phyloP scores from a whole-genome alignment of 1,140 invertebrate species.

The Aphis craccivora region DNA sequence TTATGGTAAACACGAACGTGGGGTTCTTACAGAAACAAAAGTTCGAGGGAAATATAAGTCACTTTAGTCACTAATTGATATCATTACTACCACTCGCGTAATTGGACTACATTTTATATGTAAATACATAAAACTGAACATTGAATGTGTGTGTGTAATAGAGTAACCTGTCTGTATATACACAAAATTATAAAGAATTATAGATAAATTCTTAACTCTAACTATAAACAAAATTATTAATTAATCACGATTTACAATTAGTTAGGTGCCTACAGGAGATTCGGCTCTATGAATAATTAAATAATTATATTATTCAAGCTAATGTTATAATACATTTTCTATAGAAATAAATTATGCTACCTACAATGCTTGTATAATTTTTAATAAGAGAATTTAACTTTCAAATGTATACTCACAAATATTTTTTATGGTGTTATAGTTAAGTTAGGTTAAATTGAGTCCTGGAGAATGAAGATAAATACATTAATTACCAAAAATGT shows the following conservation, averaged over 20 bases:
- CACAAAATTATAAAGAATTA: neutral
- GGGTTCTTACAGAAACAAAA: neutral
- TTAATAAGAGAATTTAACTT: too few relatives aligned
- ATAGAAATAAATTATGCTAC: too few relatives aligned
- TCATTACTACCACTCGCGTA: neutral
- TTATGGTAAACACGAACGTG: neutral
- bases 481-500: neutral
- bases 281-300: neutral
- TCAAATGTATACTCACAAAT: too few relatives aligned
- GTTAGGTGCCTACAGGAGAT: neutral
- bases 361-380: too few relatives aligned
- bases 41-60: neutral
- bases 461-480: too few relatives aligned
- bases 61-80: neutral
- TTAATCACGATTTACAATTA: neutral
- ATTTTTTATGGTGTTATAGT: too few relatives aligned
- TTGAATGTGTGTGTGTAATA: neutral
- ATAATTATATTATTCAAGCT: neutral
- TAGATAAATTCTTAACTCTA: neutral
- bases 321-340: too few relatives aligned
- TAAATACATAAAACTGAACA: neutral
- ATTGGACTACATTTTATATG: neutral
- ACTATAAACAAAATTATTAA: too few relatives aligned
- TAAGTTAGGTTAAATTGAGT: too few relatives aligned
- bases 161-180: rapidly evolving